Percentiles rank a stretch among this genome's conserved stretches.
Conservation (phyloP, 2,113 vertebrate genomes). For the Psilopsiagon aymara region DNA sequence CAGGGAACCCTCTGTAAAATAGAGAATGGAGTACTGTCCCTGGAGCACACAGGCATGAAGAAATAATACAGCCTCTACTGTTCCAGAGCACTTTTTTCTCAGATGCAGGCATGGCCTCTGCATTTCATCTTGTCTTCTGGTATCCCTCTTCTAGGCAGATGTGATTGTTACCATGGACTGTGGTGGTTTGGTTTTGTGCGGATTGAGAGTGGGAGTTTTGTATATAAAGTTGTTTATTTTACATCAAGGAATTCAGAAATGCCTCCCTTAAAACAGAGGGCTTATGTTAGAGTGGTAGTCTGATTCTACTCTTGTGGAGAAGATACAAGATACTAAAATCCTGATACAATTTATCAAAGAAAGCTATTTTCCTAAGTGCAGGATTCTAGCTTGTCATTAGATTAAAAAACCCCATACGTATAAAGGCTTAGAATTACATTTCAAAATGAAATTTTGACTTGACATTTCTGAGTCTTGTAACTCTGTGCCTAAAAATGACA, state of each 20-base stretch:
- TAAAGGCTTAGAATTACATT: not conserved
- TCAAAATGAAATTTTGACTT: conserved; percentile 24
- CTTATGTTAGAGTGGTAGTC: not conserved
- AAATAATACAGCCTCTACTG: accelerated
- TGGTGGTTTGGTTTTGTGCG: not conserved
- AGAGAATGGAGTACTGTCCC: too few species aligned
- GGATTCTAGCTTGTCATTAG: not conserved
- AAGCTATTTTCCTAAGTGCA: not conserved
- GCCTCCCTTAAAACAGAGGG: not conserved
- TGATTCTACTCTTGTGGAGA: too few species aligned
- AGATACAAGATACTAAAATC: not conserved
- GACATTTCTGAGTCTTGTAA: conserved; percentile 36
- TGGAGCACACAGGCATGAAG: not conserved
- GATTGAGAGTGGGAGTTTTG: not conserved
- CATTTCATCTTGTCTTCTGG: not conserved
- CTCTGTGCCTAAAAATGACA: conserved; percentile 41
- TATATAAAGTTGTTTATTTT: not conserved
- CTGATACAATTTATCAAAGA: not conserved
- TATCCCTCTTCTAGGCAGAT: too few species aligned
- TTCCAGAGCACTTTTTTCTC: not conserved
- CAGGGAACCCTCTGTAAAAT: not conserved
- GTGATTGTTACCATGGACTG: not conserved
- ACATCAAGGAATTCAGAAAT: not conserved
- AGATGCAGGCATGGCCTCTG: not conserved
- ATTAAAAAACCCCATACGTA: not conserved